phyloP scores from a whole-genome alignment of 1,140 invertebrate species.

The Drosophila sucinea region DNA sequence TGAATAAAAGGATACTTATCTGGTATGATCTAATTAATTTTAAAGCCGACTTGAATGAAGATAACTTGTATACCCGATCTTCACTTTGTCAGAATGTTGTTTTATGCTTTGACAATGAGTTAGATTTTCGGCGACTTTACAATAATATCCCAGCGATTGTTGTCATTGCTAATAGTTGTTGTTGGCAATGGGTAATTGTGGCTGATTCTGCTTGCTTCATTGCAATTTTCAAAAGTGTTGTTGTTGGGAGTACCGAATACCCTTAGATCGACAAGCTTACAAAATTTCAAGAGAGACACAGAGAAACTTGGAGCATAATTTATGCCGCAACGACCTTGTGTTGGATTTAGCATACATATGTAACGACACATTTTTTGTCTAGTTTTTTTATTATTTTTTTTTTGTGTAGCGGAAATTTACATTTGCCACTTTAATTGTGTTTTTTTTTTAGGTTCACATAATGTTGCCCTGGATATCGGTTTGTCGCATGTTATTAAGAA shows the following conservation, averaged over 20 bases:
- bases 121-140: conserved; percentile 35
- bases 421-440: conserved; percentile 72
- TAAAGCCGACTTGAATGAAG: too few relatives aligned
- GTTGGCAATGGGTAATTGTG: conserved; percentile 25
- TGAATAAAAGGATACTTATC: too few relatives aligned
- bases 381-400: conserved; percentile 27
- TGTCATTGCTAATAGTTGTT: conserved; percentile 47
- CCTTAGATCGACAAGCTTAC: conserved; percentile 54
- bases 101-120: conserved; percentile 9
- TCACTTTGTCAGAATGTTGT: conserved; percentile 29
- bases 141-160: conserved; percentile 53
- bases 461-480: conserved; percentile 56
- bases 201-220: conserved; percentile 23
- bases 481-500: conserved; percentile 33
- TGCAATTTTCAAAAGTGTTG: conserved; percentile 41
- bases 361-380: conserved; percentile 9
- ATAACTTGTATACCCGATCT: not conserved
- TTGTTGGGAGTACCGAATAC: conserved; percentile 27
- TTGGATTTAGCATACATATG: conserved; percentile 24
- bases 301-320: conserved; percentile 61
- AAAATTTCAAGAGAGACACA: conserved; percentile 27
- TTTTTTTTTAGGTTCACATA: conserved; percentile 21
- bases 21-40: too few relatives aligned
- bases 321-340: conserved; percentile 77
- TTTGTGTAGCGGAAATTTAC: conserved; percentile 68